Percentiles rank a stretch among this genome's conserved stretches.
phyloP scores from a whole-genome alignment of 2,113 vertebrate genomes.

The Alethe castanea region DNA sequence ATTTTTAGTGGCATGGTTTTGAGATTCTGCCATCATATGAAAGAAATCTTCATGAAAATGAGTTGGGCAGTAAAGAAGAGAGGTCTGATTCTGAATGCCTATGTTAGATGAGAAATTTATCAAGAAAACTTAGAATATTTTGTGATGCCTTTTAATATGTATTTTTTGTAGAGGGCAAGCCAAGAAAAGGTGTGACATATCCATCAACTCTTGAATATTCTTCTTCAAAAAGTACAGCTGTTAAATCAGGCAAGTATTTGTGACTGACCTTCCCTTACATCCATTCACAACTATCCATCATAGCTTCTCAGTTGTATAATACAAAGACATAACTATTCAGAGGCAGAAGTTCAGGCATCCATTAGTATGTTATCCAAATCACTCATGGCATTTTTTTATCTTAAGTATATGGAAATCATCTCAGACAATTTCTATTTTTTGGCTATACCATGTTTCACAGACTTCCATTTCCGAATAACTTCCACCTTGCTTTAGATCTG shows the following conservation, averaged over 20 bases:
- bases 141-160: background rate
- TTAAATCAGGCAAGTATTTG: slow-evolving; percentile 81
- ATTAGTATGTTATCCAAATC: background rate
- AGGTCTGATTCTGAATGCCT: background rate
- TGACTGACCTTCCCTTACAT: background rate
- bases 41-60: background rate
- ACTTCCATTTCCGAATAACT: background rate
- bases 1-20: background rate
- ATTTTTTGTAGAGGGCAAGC: slow-evolving; percentile 84
- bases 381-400: background rate
- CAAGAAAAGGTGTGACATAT: slow-evolving; percentile 89
- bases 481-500: background rate
- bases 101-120: background rate
- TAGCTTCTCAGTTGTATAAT: background rate
- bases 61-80: background rate
- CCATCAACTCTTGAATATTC: slow-evolving; percentile 86
- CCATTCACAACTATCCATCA: background rate
- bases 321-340: background rate
- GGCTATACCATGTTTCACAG: background rate
- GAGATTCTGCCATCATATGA: background rate
- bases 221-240: slow-evolving; percentile 76
- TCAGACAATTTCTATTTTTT: background rate
- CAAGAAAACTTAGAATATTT: background rate
- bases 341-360: background rate
- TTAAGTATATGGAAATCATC: background rate